Evolutionary conservation across 1,140 invertebrate genomes (phyloP).

Genomic region (Atta colombica): DNA sequence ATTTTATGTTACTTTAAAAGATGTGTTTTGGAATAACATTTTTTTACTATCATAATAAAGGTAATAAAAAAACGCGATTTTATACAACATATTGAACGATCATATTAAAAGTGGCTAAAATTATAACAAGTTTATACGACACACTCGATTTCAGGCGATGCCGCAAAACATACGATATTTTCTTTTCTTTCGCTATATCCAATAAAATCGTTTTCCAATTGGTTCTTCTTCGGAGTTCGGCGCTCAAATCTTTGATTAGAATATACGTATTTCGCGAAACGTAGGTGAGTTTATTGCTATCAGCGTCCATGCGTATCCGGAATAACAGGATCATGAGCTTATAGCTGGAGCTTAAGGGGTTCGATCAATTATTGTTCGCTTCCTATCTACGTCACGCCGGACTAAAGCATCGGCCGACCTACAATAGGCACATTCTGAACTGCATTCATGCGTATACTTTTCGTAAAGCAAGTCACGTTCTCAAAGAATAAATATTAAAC

Average conservation of each 20-base stretch:
- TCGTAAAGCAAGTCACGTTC: constrained; percentile 50
- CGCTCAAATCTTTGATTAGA: constrained; percentile 59
- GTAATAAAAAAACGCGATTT: not conserved
- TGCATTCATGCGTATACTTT: constrained; percentile 58
- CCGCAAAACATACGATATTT: not conserved
- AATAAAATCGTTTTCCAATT: not conserved
- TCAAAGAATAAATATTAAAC: not conserved
- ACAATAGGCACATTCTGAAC: constrained; percentile 59
- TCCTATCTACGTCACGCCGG: constrained; percentile 78
- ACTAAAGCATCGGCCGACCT: constrained; percentile 54
- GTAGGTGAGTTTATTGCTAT: constrained; percentile 46
- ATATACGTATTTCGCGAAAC: constrained; percentile 66
- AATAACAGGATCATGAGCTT: constrained; percentile 79
- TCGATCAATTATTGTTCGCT: constrained; percentile 80
- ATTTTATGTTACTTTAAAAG: constrained; percentile 2
- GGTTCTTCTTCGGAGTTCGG: constrained; percentile 3
- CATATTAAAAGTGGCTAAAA: not conserved
- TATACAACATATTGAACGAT: not conserved
- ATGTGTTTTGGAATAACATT: not conserved
- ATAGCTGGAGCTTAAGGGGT: constrained; percentile 76
- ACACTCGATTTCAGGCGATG: not conserved
- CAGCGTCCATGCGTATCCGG: constrained; percentile 73
- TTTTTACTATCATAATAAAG: not conserved
- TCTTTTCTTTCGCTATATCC: not conserved
- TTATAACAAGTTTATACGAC: not conserved